Evolutionary conservation across 2,113 vertebrate genomes (phyloP), one percentile per base, ranked within the genome.

Genomic region (Laterallus jamaicensis): DNA sequence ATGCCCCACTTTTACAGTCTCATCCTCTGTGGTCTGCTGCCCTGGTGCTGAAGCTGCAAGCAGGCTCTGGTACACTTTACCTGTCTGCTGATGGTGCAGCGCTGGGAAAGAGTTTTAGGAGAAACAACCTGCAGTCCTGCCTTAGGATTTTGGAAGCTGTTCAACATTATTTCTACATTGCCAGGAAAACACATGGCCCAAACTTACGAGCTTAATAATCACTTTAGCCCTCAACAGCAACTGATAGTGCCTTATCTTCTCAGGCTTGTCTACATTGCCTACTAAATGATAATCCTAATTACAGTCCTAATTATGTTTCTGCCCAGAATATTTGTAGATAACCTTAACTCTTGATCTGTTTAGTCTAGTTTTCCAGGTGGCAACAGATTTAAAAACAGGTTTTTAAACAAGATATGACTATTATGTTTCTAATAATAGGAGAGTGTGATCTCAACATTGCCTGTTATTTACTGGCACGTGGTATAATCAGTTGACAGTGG

Each of bases 281-380:
- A 90, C 95, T 92, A 95, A 92, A 95, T 90, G 87, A 96, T 97
- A 97, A 97, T 93, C 60, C 84, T 97, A 97, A 98, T 98, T 97
- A 97, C 82, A 97, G 81, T 44, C 71, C 73, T 97, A 97, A 97
- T 97, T 97, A 96, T 93, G 83, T 95, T 97, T 97, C 96, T 95
- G 84, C 93, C 77, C 82, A 66, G 86, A 91, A 73, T 97, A 97
- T 97, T 97, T 98, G 95, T 89, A 97, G 98, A 95, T 97, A 97
- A 93, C 96, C 93, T 97, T 97, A 97, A 97, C 94, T 97, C 95
- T 96, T 95, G 86, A 97, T 97, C 94, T 98, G 91, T 98, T 98
- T 97, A 97, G 97, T 98, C 97, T 97, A 96, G 92, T 97, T 98
- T 98, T 97, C 97, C 98, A 98, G 97, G 97, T 98, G 97, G 97